Conservation (phyloP, 2,888 invertebrate species). For the Yponomeuta sedellus region DNA sequence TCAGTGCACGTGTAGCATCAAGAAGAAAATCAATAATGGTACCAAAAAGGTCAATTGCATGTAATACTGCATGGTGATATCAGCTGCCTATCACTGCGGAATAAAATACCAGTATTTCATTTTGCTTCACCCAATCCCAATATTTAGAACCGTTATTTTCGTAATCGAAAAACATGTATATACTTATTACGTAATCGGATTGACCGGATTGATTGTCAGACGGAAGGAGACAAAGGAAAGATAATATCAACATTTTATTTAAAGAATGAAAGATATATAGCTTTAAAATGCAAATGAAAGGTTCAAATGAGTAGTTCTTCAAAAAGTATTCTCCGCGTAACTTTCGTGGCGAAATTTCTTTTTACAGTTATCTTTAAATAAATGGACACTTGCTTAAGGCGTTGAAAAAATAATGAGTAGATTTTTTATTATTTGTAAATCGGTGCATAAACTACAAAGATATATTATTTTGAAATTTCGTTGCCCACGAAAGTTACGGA, state of each 20-base stretch:
- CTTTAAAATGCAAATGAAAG: neutral
- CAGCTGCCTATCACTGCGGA: neutral
- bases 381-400: no score
- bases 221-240: neutral
- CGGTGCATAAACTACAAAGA: no score
- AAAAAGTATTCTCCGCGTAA: no score
- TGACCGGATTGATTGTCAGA: neutral
- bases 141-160: neutral
- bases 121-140: neutral
- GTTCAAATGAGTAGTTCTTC: no score
- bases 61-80: neutral
- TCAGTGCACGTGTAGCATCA: neutral
- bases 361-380: no score
- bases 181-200: neutral
- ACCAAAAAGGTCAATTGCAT: neutral
- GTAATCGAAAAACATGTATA: neutral
- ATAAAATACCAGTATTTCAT: neutral
- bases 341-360: no score
- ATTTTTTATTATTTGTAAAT: no score
- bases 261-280: slow-evolving; percentile 9
- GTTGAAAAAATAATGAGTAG: no score
- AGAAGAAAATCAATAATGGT: neutral
- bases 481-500: no score
- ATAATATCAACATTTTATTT: neutral
- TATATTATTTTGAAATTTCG: no score